Evolutionary conservation across 2,113 vertebrate species (phyloP), one percentile per base, ranked within the genome.

Genomic region (Microtus montanus): DNA sequence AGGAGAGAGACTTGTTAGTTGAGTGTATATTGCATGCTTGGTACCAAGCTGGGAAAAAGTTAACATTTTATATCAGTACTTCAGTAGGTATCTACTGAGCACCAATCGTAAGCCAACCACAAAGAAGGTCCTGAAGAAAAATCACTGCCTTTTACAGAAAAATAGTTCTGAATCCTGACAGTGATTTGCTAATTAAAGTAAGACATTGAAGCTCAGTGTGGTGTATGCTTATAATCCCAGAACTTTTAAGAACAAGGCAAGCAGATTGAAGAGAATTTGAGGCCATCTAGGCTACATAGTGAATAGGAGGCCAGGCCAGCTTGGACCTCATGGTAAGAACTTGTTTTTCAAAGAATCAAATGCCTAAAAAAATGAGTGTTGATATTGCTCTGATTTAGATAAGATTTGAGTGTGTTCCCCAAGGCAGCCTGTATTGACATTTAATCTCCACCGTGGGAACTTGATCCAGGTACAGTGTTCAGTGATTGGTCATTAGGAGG

Each of bases 1-100:
- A 0, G 0, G 8, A 19, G 52, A 44, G 64, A 91, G 49, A 82
- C 26, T 0, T 33, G 41, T 44, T 95, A 38, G 8, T 13, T 64
- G 80, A 90, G 61, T 63, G 12, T 0, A 3, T 38, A 63, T 28
- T 38, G 19, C 33, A 33, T 30, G n/a, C 28, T 49, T 17, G 22
- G 17, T 12, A 47, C 54, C 5, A 71, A 7, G 19, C 63, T 2
- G 52, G 79, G 64, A 49, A 68, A 93, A 78, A 83, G 3, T 17
- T 17, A 66, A 47, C 0, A 0, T 15, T 38, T 71, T 54, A 61
- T 9, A 26, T 78, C 28, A 24, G 70, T 44, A 79, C 49, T 58
- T 75, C 38, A 85, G 5, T 54, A 35, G 38, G 66, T 58, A 52
- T 26, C 64, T 49, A 19, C 15, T 30, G 58, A 83, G 49, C 61